These are phyloP conservation scores for Aeoliscus strigatus DNA, from an alignment of 2,797 vertebrate species.

Conservation along the genomic window DNA sequence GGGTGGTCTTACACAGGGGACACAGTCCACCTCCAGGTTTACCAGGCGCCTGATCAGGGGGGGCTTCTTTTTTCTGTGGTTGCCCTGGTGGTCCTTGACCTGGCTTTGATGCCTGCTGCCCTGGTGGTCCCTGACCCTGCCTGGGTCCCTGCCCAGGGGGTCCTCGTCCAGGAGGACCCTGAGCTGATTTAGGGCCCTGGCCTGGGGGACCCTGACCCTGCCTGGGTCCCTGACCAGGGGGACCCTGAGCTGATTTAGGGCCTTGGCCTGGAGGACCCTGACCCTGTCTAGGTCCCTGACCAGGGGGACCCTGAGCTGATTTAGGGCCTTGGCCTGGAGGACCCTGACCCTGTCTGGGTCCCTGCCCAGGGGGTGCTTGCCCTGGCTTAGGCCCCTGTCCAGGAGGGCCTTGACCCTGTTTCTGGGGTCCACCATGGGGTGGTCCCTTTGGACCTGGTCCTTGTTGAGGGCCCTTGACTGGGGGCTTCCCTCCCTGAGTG, in stretches of 20 bases:
- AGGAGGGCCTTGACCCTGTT: constrained; percentile 54
- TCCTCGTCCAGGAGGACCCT: constrained; percentile 26
- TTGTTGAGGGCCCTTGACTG: constrained; percentile 58
- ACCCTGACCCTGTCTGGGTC: no score
- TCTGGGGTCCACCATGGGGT: constrained; percentile 33
- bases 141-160: constrained; percentile 50
- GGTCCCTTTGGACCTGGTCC: constrained; percentile 47
- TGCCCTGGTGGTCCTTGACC: constrained; percentile 57
- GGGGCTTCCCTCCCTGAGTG: constrained; percentile 70
- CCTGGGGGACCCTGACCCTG: no score
- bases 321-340: no score
- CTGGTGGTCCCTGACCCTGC: constrained; percentile 50
- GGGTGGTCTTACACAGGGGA: constrained; percentile 90
- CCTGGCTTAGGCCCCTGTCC: constrained; percentile 42
- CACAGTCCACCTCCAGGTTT: constrained; percentile 75
- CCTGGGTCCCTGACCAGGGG: no score
- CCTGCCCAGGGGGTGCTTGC: constrained; percentile 51
- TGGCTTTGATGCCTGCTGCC: constrained; percentile 52
- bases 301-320: no score
- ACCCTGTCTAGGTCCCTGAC: no score
- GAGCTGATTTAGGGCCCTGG: constrained; percentile 36
- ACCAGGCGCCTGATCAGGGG: constrained; percentile 61
- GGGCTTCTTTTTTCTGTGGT: constrained; percentile 57
- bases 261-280: no score
- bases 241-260: no score